Evolutionary conservation across 2,888 invertebrate genomes (phyloP), one percentile per base, ranked within the genome.

Genomic region (Gibbula magus): DNA sequence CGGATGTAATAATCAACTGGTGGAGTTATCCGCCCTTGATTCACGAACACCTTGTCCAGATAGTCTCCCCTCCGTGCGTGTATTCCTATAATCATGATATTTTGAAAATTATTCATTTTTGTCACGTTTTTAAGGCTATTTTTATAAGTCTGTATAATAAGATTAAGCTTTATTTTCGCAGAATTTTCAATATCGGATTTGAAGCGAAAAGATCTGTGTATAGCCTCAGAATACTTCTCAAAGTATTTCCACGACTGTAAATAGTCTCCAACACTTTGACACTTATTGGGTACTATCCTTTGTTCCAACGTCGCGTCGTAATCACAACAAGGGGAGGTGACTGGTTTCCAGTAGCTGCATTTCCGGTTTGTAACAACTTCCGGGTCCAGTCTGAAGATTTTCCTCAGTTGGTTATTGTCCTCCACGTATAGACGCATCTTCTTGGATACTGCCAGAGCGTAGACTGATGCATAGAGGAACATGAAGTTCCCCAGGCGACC

Each of bases 21-120:
- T 10, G 70, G 39, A 39, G 20, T 45, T 20, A 20, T 70, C 13
- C 45, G 45, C 20, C 70, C 70, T 54, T 78, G 81, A n/a, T 80
- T 76, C 32, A 66, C 79, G 16, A 10, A 35, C 5, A 45, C 0
- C 3, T 13, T 18, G 4, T 2, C 5, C 35, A 70, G 4, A 25
- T 39, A 70, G 20, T 70, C 70, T 13, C 70, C 70, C 13, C 39
- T 35, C n/a, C 70, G 29, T 16, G 35, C 70, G 35, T 70, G 70
- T 20, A 70, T 35, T 3, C 70, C 70, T 35, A 70, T 20, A 20
- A 35, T 18, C 8, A 25, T 61, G 3, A 61, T 10, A 29, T 61
- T 13, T 13, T 45, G 45, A 8, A 45, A 45, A 45, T 10, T 35
- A 35, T 3, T 35, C 4, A 7, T 13, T 10, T 25, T 25, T 25